Base-by-base conservation (phyloP, 2,797 vertebrate genomes). In the Coregonus ussuriensis region DNA sequence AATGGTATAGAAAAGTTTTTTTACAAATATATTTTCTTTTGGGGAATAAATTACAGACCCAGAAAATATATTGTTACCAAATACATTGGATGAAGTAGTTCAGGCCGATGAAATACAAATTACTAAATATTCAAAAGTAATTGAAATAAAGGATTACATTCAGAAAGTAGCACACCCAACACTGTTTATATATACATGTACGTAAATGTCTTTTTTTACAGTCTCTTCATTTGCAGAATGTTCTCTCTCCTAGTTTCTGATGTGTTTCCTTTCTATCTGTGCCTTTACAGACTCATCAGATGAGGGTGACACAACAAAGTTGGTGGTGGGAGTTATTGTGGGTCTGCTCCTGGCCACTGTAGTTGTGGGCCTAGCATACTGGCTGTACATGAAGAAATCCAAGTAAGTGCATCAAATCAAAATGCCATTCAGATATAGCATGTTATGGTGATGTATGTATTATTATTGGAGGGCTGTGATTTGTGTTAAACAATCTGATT, bases 311-410 rank as follows among this genome's bases (percentile, higher is more conserved):
- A 94, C 96, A 88, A 94, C 97, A 76, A 96, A 96, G 83, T 79
- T 99, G 82, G 97, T 96, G 83, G 95, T 99, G 73, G 97, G 97
- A n/a, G 94, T 99, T 70, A 94, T 98, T 0, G 94, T 97, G 0
- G 96, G 97, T 15, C 94, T 99, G 76, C 93, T 99, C 11, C 82
- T 99, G 0, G 96, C 94, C 66, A 90, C 93, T n/a, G 51, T 96
- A 1, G 90, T 96, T 68, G 93, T 97, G 77, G 97, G 94, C 41
- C 83, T 97, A 56, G 93, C 93, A 71, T 98, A 97, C 88, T 97
- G 94, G 95, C 83, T 98, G 72, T 99, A 96, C 80, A 91, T 92
- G 91, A 99, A 97, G 92, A 99, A 96, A 91, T 96, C 95, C 85
- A 98, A 97, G 97, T 98, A 95, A 95, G 94, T 9, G 21, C 13